These are phyloP conservation scores for human DNA, from an alignment of 2,113 vertebrate genomes.

Conservation along the genomic window DNA sequence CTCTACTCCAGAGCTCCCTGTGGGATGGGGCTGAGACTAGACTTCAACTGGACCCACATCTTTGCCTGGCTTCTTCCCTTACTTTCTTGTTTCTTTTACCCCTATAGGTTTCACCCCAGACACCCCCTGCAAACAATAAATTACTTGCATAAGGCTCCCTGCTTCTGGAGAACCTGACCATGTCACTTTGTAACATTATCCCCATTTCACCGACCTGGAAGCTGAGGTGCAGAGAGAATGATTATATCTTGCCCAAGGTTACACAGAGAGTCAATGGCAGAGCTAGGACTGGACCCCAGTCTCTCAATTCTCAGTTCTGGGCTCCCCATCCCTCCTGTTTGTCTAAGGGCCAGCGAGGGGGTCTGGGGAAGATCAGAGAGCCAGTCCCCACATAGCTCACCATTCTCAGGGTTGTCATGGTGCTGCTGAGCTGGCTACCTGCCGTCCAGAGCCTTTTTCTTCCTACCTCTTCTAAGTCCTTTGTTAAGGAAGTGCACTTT, in stretches of 20 bases:
- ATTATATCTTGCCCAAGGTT: not conserved
- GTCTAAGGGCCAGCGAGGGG: not conserved
- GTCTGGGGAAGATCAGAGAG: not conserved
- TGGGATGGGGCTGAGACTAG: not conserved
- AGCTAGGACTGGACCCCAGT: not conserved
- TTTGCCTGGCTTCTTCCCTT: not conserved
- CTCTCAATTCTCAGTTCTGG: not conserved
- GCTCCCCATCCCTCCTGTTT: rapidly evolving
- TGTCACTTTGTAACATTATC: rapidly evolving
- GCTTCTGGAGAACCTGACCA: not conserved
- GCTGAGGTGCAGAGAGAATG: not conserved
- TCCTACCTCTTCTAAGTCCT: not conserved
- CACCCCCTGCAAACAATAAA: not conserved
- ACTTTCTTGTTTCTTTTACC: not conserved
- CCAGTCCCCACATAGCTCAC: not conserved
- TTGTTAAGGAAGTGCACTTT: constrained; percentile 31
- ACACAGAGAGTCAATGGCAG: not conserved
- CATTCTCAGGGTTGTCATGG: not conserved
- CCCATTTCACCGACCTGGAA: not conserved
- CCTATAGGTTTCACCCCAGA: too few species aligned
- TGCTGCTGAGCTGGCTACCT: rapidly evolving
- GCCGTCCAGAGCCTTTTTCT: not conserved
- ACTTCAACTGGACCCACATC: too few species aligned
- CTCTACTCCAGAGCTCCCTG: not conserved
- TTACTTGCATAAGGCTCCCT: not conserved